Conservation (phyloP, 2,888 invertebrate genomes). For the Lepidocyrtoides sp. region DNA sequence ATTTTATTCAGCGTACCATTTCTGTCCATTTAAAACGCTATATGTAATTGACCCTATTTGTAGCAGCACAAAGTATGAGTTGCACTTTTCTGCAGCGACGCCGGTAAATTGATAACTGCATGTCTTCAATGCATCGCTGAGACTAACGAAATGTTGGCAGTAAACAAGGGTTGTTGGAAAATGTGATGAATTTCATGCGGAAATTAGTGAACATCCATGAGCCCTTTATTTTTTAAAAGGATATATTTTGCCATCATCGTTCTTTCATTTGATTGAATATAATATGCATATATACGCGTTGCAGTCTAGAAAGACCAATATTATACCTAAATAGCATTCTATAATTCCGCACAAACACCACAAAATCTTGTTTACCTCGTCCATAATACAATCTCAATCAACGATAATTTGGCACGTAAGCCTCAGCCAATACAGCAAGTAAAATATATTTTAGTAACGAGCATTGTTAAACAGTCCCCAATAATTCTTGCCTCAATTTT, state of each 20-base stretch:
- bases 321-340: neutral
- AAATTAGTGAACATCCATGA: constrained; percentile 28
- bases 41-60: neutral
- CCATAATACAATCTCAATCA: neutral
- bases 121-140: neutral
- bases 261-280: too few species aligned
- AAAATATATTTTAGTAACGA: neutral
- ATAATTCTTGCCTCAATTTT: neutral
- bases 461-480: neutral
- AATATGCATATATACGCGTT: neutral
- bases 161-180: neutral
- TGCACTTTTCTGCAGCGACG: neutral
- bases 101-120: neutral
- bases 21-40: neutral
- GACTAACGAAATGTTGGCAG: neutral
- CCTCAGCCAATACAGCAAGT: neutral
- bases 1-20: neutral
- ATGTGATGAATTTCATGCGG: neutral
- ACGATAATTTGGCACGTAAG: constrained; percentile 13
- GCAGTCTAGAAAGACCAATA: neutral
- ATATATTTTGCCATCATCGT: neutral
- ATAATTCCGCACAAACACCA: neutral
- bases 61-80: neutral
- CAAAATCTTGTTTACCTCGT: constrained; percentile 43
- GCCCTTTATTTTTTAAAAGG: neutral